Percentiles rank a stretch among this genome's conserved stretches.
Evolutionary conservation across 2,113 vertebrate species (phyloP).

Genomic region (Corythaixoides concolor): DNA sequence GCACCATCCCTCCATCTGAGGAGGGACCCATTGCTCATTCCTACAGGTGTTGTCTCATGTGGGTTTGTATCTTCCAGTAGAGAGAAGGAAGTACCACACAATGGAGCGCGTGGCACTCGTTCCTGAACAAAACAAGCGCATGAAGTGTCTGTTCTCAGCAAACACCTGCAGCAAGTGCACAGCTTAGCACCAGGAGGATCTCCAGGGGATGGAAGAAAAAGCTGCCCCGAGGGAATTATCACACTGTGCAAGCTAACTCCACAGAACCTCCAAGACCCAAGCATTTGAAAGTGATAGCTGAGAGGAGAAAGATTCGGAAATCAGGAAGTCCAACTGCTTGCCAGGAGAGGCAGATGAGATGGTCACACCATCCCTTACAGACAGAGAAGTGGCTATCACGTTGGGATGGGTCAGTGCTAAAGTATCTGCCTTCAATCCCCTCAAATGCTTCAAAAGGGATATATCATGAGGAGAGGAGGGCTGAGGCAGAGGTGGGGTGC

Average conservation of each 20-base stretch:
- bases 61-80: background rate
- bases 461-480: background rate
- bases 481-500: background rate
- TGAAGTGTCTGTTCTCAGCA: background rate
- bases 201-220: background rate
- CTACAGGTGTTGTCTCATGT: background rate
- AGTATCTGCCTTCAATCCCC: background rate
- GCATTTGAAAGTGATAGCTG: background rate
- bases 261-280: background rate
- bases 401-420: background rate
- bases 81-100: background rate
- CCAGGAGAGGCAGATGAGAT: background rate
- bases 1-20: background rate
- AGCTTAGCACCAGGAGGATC: background rate
- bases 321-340: background rate
- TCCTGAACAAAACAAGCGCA: background rate
- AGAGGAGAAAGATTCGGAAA: background rate
- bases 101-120: rapidly evolving
- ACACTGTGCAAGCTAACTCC: background rate
- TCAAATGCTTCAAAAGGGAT: background rate
- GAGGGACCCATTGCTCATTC: background rate
- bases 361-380: background rate
- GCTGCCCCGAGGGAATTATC: background rate
- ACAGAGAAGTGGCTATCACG: background rate
- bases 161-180: background rate